Evolutionary conservation across 2,888 invertebrate species (phyloP), one percentile per base, ranked within the genome.

Genomic region (Chloroclystis v-ata): DNA sequence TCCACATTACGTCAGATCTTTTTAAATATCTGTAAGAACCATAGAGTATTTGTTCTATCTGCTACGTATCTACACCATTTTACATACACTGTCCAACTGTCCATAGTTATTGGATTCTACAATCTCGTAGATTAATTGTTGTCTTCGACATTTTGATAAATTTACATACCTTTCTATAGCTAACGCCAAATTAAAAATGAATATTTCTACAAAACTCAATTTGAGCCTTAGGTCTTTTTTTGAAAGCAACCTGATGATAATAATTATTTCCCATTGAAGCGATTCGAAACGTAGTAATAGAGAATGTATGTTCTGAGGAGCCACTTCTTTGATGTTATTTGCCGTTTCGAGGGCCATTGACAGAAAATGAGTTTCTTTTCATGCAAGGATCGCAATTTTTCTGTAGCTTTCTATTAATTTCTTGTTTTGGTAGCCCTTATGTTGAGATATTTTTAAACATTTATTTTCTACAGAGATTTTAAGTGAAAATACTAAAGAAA

Each of bases 321-420:
- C 16, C 33, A 11, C 20, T 33, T 20, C 33, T 33, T 33, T 20
- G 33, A 33, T 20, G 33, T 20, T 33, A 16, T 33, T 33, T 33
- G 20, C 33, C 11, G 16, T 33, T 14, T 20, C 2, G 4, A 33
- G 33, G 33, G 16, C 14, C 33, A 16, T 33, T 33, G 16, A 33
- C 5, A 14, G 16, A 20, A 32, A 33, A 33, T 33, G 33, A 33
- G 33, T 33, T 33, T 33, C 33, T 33, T 20, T 33, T 33, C 33
- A 20, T 33, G 33, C 16, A 33, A 33, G 33, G n/a, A 33, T 33
- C 33, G 33, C 33, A 20, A 32, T 33, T n/a, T 26, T 49, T 39
- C 35, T 35, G 49, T 39, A 43, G 49, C 46, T 47, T 45, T 41
- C 26, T 32, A 20, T 33, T 46, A 47, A 52, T 33, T 14, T 33